Evolutionary conservation across 1,140 invertebrate species (phyloP), one percentile per base, ranked within the genome.

Genomic region (Octopus sinensis): DNA sequence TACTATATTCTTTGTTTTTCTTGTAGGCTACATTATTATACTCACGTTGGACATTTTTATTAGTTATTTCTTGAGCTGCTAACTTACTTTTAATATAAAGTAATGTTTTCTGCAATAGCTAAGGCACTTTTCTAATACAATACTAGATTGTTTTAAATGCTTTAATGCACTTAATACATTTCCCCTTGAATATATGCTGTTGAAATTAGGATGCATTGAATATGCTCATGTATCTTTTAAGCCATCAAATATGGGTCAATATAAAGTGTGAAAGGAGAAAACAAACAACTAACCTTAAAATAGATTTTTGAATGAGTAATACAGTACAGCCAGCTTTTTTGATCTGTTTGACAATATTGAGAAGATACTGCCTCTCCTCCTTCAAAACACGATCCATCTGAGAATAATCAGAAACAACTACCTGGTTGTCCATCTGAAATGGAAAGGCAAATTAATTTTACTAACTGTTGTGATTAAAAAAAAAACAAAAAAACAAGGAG

Each of bases 321-420:
- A 99, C 96, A 92, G 98, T 99, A 90, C 98, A 99, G 6, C 98
- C 98, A 84, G 97, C 93, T 88, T 99, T 99, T 90, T 99, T 99
- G 76, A 99, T 97, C 90, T 99, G 96, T 91, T 99, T 99, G 0
- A 99, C 96, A 88, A 99, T 98, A 86, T 99, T 99, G 43, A 99
- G 92, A 86, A 99, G 98, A 89, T 99, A 99, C 78, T 96, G 94
- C 79, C 98, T 93, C 91, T 99, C 98, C 91, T 99, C 98, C 89
- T 98, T 95, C n/a, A 99, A 89, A 0, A 99, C 96, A 82, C 98
- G 93, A 91, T 99, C 98, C 98, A 99, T 99, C 82, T 98, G 97
- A 71, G 97, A 94, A 89, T 99, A 99, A 90, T 99, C 98, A 0
- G 97, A 97, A 10, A 99, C 96, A 85, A 99, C 94, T 0, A 99